Evolutionary conservation across 2,888 invertebrate genomes (phyloP).

Genomic region (Merodon equestris): DNA sequence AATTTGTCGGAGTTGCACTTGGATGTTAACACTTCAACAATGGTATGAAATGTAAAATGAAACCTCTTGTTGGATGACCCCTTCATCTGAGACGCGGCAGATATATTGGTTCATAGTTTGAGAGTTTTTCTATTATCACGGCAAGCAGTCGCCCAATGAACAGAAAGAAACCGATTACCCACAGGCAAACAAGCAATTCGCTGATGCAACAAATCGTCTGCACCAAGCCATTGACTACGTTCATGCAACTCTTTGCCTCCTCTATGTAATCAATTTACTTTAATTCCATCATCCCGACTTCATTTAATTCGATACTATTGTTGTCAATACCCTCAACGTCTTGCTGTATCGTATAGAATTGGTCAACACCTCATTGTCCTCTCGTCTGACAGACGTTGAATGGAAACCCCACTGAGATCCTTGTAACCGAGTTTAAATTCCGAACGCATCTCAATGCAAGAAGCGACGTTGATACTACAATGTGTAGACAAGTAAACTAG

Average conservation of each 20-base stretch:
- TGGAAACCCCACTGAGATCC: no score
- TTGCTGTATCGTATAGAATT: constrained; percentile 19
- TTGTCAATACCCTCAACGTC: constrained; percentile 32
- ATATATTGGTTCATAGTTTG: no score
- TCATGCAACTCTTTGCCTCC: constrained; percentile 29
- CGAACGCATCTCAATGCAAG: neutral
- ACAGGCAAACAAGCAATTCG: constrained; percentile 37
- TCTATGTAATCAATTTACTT: constrained; percentile 57
- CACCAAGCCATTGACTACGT: constrained; percentile 51
- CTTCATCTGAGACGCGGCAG: no score
- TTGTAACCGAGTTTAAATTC: constrained; percentile 5
- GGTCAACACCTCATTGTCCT: constrained; percentile 48
- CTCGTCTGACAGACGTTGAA: constrained; percentile 24
- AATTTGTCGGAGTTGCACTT: no score
- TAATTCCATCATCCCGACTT: constrained; percentile 45
- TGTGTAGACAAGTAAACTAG: constrained; percentile 20
- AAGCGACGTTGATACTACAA: no score
- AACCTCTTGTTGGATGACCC: no score
- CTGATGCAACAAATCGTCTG: constrained; percentile 46
- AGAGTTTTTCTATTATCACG: no score
- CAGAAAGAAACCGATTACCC: constrained; percentile 43
- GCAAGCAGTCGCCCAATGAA: no score
- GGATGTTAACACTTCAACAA: no score
- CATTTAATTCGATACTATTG: constrained; percentile 53
- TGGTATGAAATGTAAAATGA: no score